Percentiles rank a stretch among this genome's conserved stretches.
Conservation (phyloP, 1,140 invertebrate species). For the Halesus radiatus region DNA sequence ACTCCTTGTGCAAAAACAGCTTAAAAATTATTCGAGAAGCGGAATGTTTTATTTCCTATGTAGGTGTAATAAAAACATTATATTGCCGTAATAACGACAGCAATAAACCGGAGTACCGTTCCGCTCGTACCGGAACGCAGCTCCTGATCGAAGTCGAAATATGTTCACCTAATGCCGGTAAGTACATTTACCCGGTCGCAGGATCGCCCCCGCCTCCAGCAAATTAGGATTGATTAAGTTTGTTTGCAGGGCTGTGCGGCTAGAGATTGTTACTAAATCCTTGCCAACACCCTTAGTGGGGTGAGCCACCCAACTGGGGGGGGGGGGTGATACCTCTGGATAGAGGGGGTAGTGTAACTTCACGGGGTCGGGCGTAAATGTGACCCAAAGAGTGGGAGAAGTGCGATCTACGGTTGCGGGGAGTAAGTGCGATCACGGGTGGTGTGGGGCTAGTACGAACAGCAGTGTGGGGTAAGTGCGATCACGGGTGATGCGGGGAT, state of each 20-base stretch:
- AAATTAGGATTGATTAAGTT: constrained; percentile 58
- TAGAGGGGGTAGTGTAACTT: constrained; percentile 3
- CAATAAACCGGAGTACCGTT: constrained; percentile 16
- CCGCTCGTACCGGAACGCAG: neutral
- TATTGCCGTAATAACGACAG: constrained; percentile 19
- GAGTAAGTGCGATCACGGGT: constrained; percentile 14
- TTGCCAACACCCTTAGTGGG: neutral
- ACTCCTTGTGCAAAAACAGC: neutral
- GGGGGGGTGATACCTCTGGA: too few relatives aligned
- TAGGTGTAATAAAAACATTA: constrained; percentile 14
- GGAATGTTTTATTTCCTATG: constrained; percentile 14
- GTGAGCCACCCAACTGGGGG: too few relatives aligned
- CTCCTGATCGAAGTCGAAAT: neutral
- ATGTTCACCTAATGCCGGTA: constrained; percentile 4
- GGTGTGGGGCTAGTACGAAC: constrained; percentile 19
- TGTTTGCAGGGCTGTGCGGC: constrained; percentile 52
- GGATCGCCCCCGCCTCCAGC: constrained; percentile 22
- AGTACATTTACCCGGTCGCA: constrained; percentile 7
- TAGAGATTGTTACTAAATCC: constrained; percentile 55
- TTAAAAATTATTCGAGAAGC: constrained; percentile 2
- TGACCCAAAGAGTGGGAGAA: constrained; percentile 25
- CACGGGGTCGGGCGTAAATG: neutral
- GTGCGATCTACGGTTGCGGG: neutral
- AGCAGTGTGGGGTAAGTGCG: neutral
- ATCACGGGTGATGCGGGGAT: too few relatives aligned